Percentiles rank a stretch among this genome's conserved stretches.
Evolutionary conservation across 1,140 invertebrate species (phyloP).

Genomic region (Epicauta chinensis): DNA sequence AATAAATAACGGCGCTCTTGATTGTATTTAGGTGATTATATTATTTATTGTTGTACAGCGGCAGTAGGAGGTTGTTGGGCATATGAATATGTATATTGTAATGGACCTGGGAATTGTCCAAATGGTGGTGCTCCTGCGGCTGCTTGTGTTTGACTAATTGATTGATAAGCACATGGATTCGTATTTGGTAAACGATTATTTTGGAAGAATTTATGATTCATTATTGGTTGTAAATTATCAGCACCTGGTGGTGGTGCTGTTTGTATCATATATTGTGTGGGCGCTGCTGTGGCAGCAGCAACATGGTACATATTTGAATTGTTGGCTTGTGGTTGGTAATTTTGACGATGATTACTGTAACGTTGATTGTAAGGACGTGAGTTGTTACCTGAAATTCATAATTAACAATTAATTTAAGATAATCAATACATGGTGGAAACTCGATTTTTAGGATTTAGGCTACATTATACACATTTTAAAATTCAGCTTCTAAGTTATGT

Average conservation of each 20-base stretch:
- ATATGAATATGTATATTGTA: constrained; percentile 46
- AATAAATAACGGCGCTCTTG: no score
- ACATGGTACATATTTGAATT: constrained; percentile 46
- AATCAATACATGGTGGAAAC: no score
- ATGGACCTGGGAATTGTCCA: constrained; percentile 38
- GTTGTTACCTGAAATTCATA: constrained; percentile 35
- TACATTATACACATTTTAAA: no score
- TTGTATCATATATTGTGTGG: constrained; percentile 47
- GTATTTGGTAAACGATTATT: constrained; percentile 46
- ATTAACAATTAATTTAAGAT: background rate
- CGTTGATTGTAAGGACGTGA: constrained; percentile 37
- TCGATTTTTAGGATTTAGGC: no score
- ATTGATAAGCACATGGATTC: constrained; percentile 54
- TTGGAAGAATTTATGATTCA: constrained; percentile 60
- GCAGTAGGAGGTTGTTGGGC: constrained; percentile 42
- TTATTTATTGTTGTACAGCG: constrained; percentile 40
- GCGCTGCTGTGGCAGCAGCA: constrained; percentile 48
- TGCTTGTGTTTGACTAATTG: constrained; percentile 50
- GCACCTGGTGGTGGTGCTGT: constrained; percentile 38
- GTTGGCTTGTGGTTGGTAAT: constrained; percentile 38
- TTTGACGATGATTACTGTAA: constrained; percentile 38
- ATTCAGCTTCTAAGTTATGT: no score
- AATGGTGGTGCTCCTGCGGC: constrained; percentile 41
- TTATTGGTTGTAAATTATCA: constrained; percentile 50
- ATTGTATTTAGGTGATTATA: no score